Evolutionary conservation across 2,113 vertebrate species (phyloP).

Genomic region (Lagenorhynchus albirostris): DNA sequence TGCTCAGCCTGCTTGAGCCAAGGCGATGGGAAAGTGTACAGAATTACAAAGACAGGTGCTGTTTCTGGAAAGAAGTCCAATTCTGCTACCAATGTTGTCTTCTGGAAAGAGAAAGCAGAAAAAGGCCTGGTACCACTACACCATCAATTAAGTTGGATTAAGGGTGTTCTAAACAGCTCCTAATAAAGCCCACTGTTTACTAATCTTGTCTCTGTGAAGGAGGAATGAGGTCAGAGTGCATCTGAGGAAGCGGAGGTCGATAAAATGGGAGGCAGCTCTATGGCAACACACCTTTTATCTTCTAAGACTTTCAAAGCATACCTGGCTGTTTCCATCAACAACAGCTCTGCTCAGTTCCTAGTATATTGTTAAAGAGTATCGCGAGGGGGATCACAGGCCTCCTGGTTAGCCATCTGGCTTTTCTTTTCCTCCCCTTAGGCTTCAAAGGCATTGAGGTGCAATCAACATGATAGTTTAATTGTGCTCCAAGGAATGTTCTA

Average conservation of each 20-base stretch:
- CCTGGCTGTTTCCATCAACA: constrained; percentile 68
- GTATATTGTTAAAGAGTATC: constrained; percentile 2
- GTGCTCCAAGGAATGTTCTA: constrained; percentile 67
- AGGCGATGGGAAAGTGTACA: constrained; percentile 71
- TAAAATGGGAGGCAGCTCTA: constrained; percentile 51
- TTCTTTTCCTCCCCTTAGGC: constrained; percentile 55
- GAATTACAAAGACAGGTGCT: constrained; percentile 56
- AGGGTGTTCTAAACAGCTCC: constrained; percentile 78
- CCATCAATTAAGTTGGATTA: constrained; percentile 75
- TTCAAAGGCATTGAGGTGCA: constrained; percentile 64
- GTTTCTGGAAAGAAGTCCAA: constrained; percentile 56
- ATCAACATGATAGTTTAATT: constrained; percentile 75
- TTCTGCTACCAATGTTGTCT: constrained; percentile 63
- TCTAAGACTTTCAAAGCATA: constrained; percentile 67
- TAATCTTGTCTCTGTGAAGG: constrained; percentile 79
- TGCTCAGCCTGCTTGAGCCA: constrained; percentile 74
- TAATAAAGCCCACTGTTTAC: constrained; percentile 79
- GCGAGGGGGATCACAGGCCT: constrained; percentile 38
- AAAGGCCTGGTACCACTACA: constrained; percentile 49
- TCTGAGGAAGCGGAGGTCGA: constrained; percentile 66
- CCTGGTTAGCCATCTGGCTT: neutral
- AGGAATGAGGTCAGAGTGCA: constrained; percentile 75
- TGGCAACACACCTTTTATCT: constrained; percentile 49
- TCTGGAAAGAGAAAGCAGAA: constrained; percentile 72
- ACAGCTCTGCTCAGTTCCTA: constrained; percentile 37